Percentiles rank a stretch among this genome's conserved stretches.
Conservation (phyloP, 30 jellyfish, hydroid and myxozoan genomes). For the Hydractinia echinata region DNA sequence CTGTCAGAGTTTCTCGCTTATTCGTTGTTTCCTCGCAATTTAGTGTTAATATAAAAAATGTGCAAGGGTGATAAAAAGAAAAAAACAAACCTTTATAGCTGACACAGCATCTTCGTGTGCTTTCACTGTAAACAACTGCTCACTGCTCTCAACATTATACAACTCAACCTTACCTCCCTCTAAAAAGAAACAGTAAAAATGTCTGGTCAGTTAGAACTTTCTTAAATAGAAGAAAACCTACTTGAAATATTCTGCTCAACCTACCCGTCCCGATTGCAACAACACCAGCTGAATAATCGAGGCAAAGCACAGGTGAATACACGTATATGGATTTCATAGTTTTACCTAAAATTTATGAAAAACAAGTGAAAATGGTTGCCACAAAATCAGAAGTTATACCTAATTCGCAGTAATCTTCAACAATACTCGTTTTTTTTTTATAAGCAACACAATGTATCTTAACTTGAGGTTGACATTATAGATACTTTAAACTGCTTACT, state of each 20-base stretch:
- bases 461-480: too few species aligned
- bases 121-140: conserved; percentile 29
- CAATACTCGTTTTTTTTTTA: not conserved
- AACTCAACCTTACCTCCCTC: conserved; percentile 86
- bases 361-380: not conserved
- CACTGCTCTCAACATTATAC: conserved; percentile 44
- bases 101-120: conserved; percentile 72
- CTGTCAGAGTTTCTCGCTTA: too few species aligned
- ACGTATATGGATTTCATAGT: conserved; percentile 60
- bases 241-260: not conserved
- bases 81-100: conserved; percentile 47
- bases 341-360: conserved; percentile 37
- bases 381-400: not conserved
- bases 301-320: conserved; percentile 80
- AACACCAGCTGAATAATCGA: conserved; percentile 42
- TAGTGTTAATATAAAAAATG: not conserved
- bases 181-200: not conserved
- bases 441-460: not conserved
- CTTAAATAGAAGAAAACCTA: not conserved
- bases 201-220: not conserved
- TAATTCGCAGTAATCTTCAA: not conserved
- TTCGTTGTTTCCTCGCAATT: too few species aligned
- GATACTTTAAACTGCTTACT: too few species aligned
- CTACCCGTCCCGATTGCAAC: conserved; percentile 87
- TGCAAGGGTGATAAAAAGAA: not conserved